Base-by-base conservation (phyloP, 2,888 invertebrate species). In the Eupithecia pulchellata region DNA sequence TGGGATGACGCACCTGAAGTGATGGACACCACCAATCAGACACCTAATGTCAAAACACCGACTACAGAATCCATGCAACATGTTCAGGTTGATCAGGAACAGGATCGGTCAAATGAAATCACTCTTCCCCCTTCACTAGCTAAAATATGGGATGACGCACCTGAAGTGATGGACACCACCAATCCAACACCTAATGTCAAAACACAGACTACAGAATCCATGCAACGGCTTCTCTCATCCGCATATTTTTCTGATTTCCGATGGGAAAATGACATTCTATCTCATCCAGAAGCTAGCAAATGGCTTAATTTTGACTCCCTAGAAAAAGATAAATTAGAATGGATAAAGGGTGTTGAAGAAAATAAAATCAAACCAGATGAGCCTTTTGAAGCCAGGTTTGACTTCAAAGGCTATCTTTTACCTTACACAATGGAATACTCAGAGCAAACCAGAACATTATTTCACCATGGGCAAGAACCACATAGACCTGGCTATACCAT, bases 391-490 rank as follows among this genome's bases (percentile, higher is more conserved):
- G 98, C 98, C 13, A 94, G 96, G 77, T 98, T 98, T 90, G 96
- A 98, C 91, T 98, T 98, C 86, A 95, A 96, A 78, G 98, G 98
- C 4, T 95, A 96, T 79, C 89, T 98, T 0, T 85, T 98, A 66
- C 97, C 98, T 0, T 98, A 96, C 79, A 93, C 95, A 55, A 94
- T 95, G 60, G 96, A 96, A 62, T 95, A 89, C 74, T 91, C 90
- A 75, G 95, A 94, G 65, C 82, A 94, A 70, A 94, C 94, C 0
- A 95, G 96, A 80, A 90, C 95, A 30, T 94, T 99, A 20, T 98
- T 98, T 89, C 97, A 99, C 88, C 99, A 99, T 89, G 99, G 99
- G 0, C 97, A 98, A 77, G 99, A 99, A 87, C 97, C 98, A 9
- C 97, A 97, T 74, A 95, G 98, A 73, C 97, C 99, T 2, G 99